Percentiles rank a stretch among this genome's conserved stretches.
phyloP scores from a whole-genome alignment of 2,113 vertebrate species.

The Hippocampus mohnikei region DNA sequence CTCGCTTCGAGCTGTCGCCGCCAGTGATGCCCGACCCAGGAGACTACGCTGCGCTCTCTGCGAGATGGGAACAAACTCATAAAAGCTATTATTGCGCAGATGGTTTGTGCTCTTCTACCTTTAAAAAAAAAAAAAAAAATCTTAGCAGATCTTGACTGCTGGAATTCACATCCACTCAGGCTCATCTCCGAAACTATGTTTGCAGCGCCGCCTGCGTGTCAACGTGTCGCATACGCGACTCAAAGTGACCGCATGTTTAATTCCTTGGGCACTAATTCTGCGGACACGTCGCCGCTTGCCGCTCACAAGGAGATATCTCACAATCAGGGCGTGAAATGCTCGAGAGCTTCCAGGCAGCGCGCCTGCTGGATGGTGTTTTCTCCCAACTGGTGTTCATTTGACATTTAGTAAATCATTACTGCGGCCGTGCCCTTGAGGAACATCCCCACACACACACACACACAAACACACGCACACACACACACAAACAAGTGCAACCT shows the following conservation, averaged over 20 bases:
- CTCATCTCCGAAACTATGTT: conserved; percentile 19
- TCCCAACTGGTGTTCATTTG: conserved; percentile 68
- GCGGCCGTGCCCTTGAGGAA: conserved; percentile 44
- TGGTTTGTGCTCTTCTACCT: conserved; percentile 59
- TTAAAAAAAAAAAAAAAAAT: conserved; percentile 18
- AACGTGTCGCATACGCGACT: conserved; percentile 20
- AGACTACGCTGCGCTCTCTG: conserved; percentile 45
- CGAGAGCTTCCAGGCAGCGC: conserved; percentile 68
- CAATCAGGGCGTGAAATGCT: conserved; percentile 77
- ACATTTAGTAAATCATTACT: conserved; percentile 75
- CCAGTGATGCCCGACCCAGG: conserved; percentile 63
- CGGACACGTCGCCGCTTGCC: conserved; percentile 35
- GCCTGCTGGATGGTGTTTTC: conserved; percentile 64
- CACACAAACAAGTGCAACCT: conserved; percentile 22
- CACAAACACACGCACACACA: conserved; percentile 14
- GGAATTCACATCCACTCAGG: conserved; percentile 23
- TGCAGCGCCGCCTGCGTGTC: neutral
- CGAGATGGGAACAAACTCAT: conserved; percentile 44
- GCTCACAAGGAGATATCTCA: conserved; percentile 59
- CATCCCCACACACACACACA: conserved; percentile 25
- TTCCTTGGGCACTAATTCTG: conserved; percentile 33
- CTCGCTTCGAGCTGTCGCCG: conserved; percentile 66
- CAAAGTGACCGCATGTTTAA: conserved; percentile 17
- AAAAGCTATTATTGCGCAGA: conserved; percentile 70
- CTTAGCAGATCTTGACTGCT: neutral